Conservation (phyloP, 1,140 invertebrate species). For the Drosophila pruinosa region DNA sequence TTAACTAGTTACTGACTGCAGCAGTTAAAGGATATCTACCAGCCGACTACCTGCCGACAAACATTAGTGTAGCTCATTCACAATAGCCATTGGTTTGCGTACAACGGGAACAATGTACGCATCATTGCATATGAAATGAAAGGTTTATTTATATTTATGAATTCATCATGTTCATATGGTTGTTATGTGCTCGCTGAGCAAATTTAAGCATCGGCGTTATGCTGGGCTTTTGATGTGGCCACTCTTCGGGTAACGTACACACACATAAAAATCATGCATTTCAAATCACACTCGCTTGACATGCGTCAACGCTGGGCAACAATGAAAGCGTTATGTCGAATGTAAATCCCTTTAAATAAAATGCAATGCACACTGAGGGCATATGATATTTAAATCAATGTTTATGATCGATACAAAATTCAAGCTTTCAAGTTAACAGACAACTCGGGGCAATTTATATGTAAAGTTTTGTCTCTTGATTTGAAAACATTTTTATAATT, state of each 20-base stretch:
- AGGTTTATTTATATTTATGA: slow-evolving; percentile 76
- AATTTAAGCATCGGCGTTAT: slow-evolving; percentile 16
- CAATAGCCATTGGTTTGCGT: slow-evolving; percentile 17
- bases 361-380: background rate
- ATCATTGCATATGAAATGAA: slow-evolving; percentile 69
- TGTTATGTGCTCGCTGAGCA: slow-evolving; percentile 32
- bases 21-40: background rate
- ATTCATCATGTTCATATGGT: slow-evolving; percentile 61
- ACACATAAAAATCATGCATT: slow-evolving; percentile 42
- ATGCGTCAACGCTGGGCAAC: background rate
- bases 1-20: background rate
- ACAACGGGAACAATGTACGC: slow-evolving; percentile 44
- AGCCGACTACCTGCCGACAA: background rate
- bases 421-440: background rate
- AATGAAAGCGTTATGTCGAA: background rate
- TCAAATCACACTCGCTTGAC: slow-evolving; percentile 15
- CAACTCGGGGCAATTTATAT: background rate
- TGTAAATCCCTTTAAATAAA: slow-evolving; percentile 1
- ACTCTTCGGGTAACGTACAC: background rate
- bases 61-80: slow-evolving; percentile 19
- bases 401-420: background rate
- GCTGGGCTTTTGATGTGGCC: slow-evolving; percentile 16
- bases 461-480: background rate
- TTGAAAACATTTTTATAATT: too few relatives aligned
- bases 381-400: slow-evolving; percentile 7